Evolutionary conservation across 2,113 vertebrate genomes (phyloP).

Genomic region (Lynx canadensis): DNA sequence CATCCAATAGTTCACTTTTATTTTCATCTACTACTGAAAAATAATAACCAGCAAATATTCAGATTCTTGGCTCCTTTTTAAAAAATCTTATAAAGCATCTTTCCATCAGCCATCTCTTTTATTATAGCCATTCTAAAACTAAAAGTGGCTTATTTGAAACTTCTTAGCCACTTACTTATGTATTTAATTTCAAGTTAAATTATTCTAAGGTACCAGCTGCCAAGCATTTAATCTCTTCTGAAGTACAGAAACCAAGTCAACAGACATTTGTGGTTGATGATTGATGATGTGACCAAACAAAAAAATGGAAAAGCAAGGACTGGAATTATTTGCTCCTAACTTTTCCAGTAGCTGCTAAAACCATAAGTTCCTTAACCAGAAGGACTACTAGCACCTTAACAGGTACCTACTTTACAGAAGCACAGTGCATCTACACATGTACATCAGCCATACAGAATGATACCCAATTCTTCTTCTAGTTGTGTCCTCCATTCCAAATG

Average conservation of each 20-base stretch:
- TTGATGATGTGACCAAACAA: constrained; percentile 12
- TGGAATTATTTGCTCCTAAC: constrained; percentile 7
- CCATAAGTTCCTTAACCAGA: constrained; percentile 15
- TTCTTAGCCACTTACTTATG: neutral
- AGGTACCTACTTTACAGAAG: neutral
- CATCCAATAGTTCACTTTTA: neutral
- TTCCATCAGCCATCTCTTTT: constrained; percentile 48
- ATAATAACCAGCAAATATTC: neutral
- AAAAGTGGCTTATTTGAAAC: constrained; percentile 17
- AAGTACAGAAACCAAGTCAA: constrained; percentile 58
- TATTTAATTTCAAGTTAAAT: neutral
- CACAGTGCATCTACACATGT: neutral
- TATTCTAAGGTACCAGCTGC: constrained; percentile 13
- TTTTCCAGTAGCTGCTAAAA: constrained; percentile 25
- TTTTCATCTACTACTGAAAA: constrained; percentile 5
- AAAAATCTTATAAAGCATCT: neutral
- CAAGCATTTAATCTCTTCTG: constrained; percentile 1
- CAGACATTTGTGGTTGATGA: neutral
- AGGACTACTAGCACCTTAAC: neutral
- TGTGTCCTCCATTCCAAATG: neutral
- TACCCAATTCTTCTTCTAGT: neutral
- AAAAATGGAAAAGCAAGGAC: constrained; percentile 23
- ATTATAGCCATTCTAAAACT: constrained; percentile 40
- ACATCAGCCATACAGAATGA: neutral
- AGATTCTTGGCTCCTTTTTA: neutral